These are phyloP conservation scores for Tenodera sinensis DNA, from an alignment of 2,888 invertebrate species.

Conservation along the genomic window DNA sequence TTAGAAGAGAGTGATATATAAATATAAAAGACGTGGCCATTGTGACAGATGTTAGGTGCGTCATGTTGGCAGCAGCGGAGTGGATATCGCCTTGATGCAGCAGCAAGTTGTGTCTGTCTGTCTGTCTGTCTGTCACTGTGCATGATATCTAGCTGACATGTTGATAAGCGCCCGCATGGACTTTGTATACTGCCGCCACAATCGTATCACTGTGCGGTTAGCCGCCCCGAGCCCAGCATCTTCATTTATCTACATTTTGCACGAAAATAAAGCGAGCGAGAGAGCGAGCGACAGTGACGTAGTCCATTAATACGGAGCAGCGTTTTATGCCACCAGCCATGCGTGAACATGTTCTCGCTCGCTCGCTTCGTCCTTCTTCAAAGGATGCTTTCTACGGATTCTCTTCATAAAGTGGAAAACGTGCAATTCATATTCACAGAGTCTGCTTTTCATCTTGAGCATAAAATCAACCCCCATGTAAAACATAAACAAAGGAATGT, in stretches of 20 bases:
- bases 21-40: too few relatives aligned
- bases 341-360: too few relatives aligned
- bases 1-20: too few relatives aligned
- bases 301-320: neutral
- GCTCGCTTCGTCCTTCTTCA: too few relatives aligned
- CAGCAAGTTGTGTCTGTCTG: neutral
- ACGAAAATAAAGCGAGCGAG: neutral
- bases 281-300: neutral
- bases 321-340: neutral
- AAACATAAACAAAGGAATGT: too few relatives aligned
- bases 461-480: too few relatives aligned
- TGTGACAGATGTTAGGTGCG: too few relatives aligned
- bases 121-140: neutral
- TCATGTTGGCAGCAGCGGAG: too few relatives aligned
- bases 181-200: too few relatives aligned
- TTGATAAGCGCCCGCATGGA: neutral
- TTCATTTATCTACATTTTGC: neutral
- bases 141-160: neutral
- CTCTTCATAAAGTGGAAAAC: too few relatives aligned
- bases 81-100: neutral
- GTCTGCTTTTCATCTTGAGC: neutral
- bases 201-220: neutral
- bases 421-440: neutral
- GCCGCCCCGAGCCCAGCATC: neutral
- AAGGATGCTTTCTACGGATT: too few relatives aligned